Conservation (phyloP, 2,888 invertebrate species). For the Eristalis pertinax region DNA sequence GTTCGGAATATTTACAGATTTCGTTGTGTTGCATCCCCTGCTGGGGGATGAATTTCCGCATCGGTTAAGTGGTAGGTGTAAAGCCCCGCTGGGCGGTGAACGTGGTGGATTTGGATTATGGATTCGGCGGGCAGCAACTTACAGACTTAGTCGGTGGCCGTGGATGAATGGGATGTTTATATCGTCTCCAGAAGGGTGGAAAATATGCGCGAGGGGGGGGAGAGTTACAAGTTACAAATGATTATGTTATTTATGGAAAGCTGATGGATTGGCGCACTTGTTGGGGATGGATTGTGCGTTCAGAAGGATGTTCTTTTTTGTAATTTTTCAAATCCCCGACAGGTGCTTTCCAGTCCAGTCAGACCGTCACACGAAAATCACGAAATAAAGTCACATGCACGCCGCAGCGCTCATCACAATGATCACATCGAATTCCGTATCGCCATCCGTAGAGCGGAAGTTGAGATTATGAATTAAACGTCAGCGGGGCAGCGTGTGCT, state of each 20-base stretch:
- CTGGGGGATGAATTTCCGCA: conserved; percentile 34
- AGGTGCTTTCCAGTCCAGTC: not conserved
- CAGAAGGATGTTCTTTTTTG: not conserved
- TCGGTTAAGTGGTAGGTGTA: conserved; percentile 46
- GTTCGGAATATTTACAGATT: conserved; percentile 71
- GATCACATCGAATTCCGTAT: no score
- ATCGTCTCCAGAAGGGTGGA: conserved; percentile 66
- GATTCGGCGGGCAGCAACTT: conserved; percentile 13
- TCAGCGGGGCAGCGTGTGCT: conserved; percentile 20
- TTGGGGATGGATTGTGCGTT: no score
- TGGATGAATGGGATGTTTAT: conserved; percentile 72
- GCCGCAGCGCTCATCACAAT: no score
- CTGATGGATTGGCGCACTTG: conserved; percentile 74
- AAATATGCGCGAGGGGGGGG: conserved; percentile 76
- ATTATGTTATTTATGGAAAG: conserved; percentile 73
- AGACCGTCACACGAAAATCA: no score
- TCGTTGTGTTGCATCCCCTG: not conserved
- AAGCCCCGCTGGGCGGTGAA: conserved; percentile 21
- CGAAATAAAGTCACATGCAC: no score
- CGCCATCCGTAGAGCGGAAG: conserved; percentile 37
- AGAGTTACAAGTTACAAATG: conserved; percentile 30
- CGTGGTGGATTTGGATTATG: conserved; percentile 31
- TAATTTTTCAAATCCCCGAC: not conserved
- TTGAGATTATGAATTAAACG: conserved; percentile 67
- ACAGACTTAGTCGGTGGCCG: conserved; percentile 48